Evolutionary conservation across 2,888 invertebrate species (phyloP), one percentile per base, ranked within the genome.

Genomic region (Patella depressa): DNA sequence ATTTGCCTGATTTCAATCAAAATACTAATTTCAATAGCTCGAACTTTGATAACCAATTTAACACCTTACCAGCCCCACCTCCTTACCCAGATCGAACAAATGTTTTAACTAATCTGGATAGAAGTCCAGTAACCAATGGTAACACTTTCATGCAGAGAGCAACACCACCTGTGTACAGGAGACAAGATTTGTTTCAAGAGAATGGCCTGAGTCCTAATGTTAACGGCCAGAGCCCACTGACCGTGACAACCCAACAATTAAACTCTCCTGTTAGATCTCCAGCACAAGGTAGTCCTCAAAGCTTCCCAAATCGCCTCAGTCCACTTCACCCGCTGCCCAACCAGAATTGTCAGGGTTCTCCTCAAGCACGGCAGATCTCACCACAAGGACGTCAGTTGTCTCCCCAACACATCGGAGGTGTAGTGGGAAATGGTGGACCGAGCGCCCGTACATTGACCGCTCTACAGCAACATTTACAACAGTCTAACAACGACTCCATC

Each of bases 11-110:
- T 29, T 77, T 71, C 73, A 77, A 73, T 74, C 74, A 73, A 73
- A 77, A 73, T 57, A n/a, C 70, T 24, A 77, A 59, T 71, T 77
- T 55, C 24, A 77, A 71, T 74, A 59, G 75, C 34, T 54, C 74
- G 34, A 79, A 77, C 29, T 34, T 75, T 54, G 78, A 78, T 45
- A 70, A 55, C 54, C 83, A 82, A 73, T 83, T 74, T 75, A 34
- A 91, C 92, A 77, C 90, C 90, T 79, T 93, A 90, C 83, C 90
- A 87, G 81, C 89, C 11, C 89, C 90, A 34, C 88, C 93, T 90
- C 88, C 94, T 93, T 89, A 90, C 80, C 86, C 85, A 34, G 85
- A 86, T 73, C 82, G 65, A 24, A 24, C 65, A 24, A 65, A 14
- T 65, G 24, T 65, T 65, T 5, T 65, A 24, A 65, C 65, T 14